Evolutionary conservation across 1,140 invertebrate genomes (phyloP).

Genomic region (Wasmannia auropunctata): DNA sequence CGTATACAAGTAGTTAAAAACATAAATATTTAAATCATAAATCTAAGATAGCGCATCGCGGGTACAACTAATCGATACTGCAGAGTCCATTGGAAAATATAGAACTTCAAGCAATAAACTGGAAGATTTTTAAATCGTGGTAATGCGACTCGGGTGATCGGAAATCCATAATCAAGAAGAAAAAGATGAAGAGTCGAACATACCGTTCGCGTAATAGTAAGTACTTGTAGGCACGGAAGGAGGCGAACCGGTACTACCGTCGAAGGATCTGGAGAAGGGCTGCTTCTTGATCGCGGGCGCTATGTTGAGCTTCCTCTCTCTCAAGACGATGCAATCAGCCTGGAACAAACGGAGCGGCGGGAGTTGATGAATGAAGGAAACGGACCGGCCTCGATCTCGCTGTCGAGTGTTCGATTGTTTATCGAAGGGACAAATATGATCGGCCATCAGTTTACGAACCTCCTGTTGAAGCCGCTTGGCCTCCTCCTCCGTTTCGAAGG

Average conservation of each 20-base stretch:
- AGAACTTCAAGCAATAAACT: background rate
- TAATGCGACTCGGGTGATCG: background rate
- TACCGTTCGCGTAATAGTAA: constrained; percentile 87
- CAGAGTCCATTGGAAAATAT: background rate
- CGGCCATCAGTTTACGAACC: constrained; percentile 79
- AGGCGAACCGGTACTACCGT: constrained; percentile 83
- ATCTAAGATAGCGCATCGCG: background rate
- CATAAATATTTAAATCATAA: background rate
- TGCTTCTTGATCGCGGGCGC: constrained; percentile 96
- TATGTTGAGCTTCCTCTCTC: constrained; percentile 94
- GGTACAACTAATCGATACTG: background rate
- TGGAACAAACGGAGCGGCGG: constrained; percentile 72
- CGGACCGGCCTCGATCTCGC: background rate
- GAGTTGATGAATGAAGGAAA: background rate
- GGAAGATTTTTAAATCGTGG: background rate
- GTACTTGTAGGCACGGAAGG: constrained; percentile 86
- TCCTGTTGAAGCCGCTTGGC: constrained; percentile 91
- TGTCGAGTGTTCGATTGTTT: background rate
- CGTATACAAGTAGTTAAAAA: background rate
- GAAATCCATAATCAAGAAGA: background rate
- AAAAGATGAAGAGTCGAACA: background rate
- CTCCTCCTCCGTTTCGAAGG: constrained; percentile 96
- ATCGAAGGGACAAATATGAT: background rate
- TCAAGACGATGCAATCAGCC: constrained; percentile 91
- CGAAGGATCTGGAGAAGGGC: constrained; percentile 84